Conservation (phyloP, 2,113 vertebrate genomes). For the Brachypodius melanocephalos region DNA sequence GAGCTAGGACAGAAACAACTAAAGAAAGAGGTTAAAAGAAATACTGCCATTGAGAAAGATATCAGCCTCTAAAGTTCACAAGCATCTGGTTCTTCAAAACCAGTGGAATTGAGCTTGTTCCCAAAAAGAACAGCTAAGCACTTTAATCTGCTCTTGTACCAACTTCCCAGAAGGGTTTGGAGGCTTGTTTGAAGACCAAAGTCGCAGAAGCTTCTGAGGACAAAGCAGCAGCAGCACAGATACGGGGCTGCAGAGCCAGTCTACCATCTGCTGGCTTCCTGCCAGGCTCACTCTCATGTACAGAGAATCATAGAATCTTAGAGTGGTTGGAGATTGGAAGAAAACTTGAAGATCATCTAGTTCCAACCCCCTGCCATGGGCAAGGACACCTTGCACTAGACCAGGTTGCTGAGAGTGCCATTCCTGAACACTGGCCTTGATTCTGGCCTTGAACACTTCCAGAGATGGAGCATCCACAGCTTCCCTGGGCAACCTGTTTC, state of each 20-base stretch:
- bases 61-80: background rate
- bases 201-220: background rate
- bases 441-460: background rate
- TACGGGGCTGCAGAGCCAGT: background rate
- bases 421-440: background rate
- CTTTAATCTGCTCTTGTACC: background rate
- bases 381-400: background rate
- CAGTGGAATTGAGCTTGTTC: background rate
- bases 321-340: background rate
- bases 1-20: background rate
- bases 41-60: background rate
- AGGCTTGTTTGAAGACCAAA: background rate
- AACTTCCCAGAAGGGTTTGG: background rate
- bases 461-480: background rate
- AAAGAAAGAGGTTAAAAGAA: background rate
- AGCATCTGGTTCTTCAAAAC: background rate
- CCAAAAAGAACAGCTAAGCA: background rate
- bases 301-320: background rate
- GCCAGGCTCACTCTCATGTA: accelerated
- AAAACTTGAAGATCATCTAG: background rate
- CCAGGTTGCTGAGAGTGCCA: accelerated
- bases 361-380: background rate
- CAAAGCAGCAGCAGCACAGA: background rate
- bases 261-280: background rate
- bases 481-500: background rate